phyloP scores from a whole-genome alignment of 2,113 vertebrate genomes.

The Semnornis frantzii region DNA sequence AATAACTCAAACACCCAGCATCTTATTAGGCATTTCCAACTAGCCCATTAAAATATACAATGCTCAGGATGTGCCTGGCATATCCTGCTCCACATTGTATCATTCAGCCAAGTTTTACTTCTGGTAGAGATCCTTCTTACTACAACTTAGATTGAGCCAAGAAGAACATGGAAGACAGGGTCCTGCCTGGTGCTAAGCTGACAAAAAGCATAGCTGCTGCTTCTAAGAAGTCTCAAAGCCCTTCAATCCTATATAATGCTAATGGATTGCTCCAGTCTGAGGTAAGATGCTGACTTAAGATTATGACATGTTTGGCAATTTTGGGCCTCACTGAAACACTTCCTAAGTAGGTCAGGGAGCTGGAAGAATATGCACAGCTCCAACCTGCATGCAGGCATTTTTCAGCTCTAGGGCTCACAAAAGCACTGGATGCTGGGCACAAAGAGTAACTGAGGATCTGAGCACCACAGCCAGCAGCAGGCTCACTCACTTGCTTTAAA shows the following conservation, averaged over 20 bases:
- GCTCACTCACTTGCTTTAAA: not conserved
- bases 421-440: not conserved
- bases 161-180: not conserved
- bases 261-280: not conserved
- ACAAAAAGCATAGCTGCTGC: not conserved
- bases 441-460: not conserved
- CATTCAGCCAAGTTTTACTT: not conserved
- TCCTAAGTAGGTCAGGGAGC: not conserved
- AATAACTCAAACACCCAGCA: constrained; percentile 37
- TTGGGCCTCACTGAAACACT: not conserved
- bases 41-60: constrained; percentile 8
- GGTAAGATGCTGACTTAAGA: not conserved
- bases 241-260: not conserved
- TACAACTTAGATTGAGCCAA: not conserved
- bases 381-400: not conserved
- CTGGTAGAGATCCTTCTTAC: not conserved
- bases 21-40: constrained; percentile 43
- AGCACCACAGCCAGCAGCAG: not conserved
- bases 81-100: not conserved
- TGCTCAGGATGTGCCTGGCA: not conserved
- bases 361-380: not conserved
- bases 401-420: accelerated
- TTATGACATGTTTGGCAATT: not conserved
- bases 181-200: not conserved
- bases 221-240: not conserved